Percentiles rank a stretch among this genome's conserved stretches.
These are phyloP conservation scores for Lasius fuliginosus DNA, from an alignment of 2,888 invertebrate species.

Conservation along the genomic window DNA sequence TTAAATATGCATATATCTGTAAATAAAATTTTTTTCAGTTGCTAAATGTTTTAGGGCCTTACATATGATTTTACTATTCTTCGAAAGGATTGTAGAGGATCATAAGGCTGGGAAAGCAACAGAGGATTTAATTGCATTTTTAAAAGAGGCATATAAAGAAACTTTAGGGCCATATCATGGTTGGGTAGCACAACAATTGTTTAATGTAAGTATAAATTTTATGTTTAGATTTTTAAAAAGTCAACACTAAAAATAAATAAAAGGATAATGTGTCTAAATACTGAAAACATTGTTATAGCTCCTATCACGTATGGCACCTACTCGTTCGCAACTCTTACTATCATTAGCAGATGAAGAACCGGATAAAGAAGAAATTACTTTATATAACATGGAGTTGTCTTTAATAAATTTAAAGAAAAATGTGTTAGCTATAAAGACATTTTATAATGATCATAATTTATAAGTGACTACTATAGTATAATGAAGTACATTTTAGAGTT, in stretches of 20 bases:
- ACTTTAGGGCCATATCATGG: conserved; percentile 92
- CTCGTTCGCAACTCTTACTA: conserved; percentile 87
- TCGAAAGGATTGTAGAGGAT: no score
- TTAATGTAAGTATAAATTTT: conserved; percentile 87
- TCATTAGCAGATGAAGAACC: conserved; percentile 86
- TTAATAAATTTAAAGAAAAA: conserved; percentile 88
- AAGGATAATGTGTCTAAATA: neutral
- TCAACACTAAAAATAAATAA: neutral
- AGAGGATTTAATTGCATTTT: no score
- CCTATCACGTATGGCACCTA: conserved; percentile 89
- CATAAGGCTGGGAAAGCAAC: no score
- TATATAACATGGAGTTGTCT: conserved; percentile 86
- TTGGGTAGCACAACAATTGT: conserved; percentile 92
- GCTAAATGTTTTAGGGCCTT: no score
- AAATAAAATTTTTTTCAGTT: no score
- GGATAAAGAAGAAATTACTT: conserved; percentile 82
- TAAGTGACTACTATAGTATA: conserved; percentile 51
- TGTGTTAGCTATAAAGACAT: conserved; percentile 88
- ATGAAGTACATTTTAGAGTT: neutral
- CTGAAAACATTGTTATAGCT: conserved; percentile 86
- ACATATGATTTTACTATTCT: no score
- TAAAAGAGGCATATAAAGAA: conserved; percentile 89
- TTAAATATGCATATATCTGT: no score
- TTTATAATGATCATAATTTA: conserved; percentile 88
- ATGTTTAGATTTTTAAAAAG: neutral